These are phyloP conservation scores for Vimba vimba DNA, from an alignment of 2,113 vertebrate species.

Conservation along the genomic window DNA sequence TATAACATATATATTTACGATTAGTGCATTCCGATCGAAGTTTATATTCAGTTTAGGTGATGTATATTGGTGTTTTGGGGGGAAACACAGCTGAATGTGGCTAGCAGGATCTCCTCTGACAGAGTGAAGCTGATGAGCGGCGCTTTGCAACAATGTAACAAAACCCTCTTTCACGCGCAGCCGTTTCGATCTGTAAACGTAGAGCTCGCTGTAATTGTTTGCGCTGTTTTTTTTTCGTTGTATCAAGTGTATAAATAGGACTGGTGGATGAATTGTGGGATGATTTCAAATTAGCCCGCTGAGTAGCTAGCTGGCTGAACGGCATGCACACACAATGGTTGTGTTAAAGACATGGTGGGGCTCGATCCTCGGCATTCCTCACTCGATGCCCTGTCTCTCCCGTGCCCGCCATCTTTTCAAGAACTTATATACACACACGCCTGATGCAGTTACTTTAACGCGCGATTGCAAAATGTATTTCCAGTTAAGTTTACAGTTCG, in stretches of 20 bases:
- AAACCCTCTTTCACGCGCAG: constrained; percentile 69
- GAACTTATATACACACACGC: constrained; percentile 62
- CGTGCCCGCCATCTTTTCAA: constrained; percentile 94
- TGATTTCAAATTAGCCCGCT: constrained; percentile 44
- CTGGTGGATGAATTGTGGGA: background rate
- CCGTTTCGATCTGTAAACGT: constrained; percentile 52
- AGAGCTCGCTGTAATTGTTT: constrained; percentile 57
- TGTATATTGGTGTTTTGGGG: constrained; percentile 48
- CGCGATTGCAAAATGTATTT: background rate
- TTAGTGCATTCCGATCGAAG: constrained; percentile 61
- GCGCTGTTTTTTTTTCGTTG: constrained; percentile 10
- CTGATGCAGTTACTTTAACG: background rate
- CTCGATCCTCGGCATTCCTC: constrained; percentile 63
- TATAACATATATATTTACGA: constrained; percentile 65
- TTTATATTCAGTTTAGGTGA: constrained; percentile 52
- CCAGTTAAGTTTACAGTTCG: background rate
- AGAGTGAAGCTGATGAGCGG: constrained; percentile 74
- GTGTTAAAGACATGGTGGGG: constrained; percentile 47
- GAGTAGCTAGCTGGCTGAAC: constrained; percentile 33
- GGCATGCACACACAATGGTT: constrained; percentile 33
- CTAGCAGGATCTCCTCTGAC: constrained; percentile 46
- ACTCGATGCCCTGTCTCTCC: constrained; percentile 62
- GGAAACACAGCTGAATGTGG: constrained; percentile 51
- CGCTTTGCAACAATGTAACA: constrained; percentile 87
- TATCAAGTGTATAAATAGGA: background rate